A percentile compares a stretch with the other conserved stretches of the same genome.
Evolutionary conservation across 2,797 vertebrate species (phyloP).

Genomic region (Furcifer pardalis): DNA sequence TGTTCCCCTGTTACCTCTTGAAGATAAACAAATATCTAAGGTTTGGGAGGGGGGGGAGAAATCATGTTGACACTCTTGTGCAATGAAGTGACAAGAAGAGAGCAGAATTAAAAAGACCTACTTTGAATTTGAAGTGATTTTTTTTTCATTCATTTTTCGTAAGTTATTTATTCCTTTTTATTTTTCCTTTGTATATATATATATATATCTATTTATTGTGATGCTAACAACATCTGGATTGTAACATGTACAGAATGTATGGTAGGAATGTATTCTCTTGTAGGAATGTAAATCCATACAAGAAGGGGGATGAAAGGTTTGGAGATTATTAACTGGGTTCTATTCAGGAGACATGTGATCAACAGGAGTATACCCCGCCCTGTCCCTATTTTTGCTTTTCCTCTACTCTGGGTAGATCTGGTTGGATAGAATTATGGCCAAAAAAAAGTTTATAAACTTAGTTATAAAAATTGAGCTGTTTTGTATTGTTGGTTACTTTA

Average conservation of each 20-base stretch:
- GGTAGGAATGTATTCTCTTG: slow-evolving; percentile 93
- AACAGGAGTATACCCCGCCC: slow-evolving; percentile 32
- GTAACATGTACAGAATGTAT: slow-evolving; percentile 97
- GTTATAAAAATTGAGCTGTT: slow-evolving; percentile 65
- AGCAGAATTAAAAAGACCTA: slow-evolving; percentile 84
- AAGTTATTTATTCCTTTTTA: slow-evolving; percentile 96
- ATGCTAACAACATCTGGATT: slow-evolving; percentile 93
- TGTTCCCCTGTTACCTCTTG: slow-evolving; percentile 5
- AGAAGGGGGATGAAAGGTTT: slow-evolving; percentile 82
- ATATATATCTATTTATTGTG: slow-evolving; percentile 99
- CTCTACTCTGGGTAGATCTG: slow-evolving; percentile 67
- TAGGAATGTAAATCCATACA: slow-evolving; percentile 90
- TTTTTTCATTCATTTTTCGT: slow-evolving; percentile 74
- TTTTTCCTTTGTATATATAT: slow-evolving; percentile 95
- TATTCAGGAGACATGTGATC: slow-evolving; percentile 66
- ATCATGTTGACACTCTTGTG: slow-evolving; percentile 69
- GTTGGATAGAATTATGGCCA: slow-evolving; percentile 76
- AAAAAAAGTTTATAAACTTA: slow-evolving; percentile 51
- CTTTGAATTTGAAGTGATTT: slow-evolving; percentile 88
- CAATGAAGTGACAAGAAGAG: slow-evolving; percentile 83
- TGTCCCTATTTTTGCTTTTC: slow-evolving; percentile 6
- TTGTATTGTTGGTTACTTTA: slow-evolving; percentile 45
- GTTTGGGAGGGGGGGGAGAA: too few species aligned
- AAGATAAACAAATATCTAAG: neutral
- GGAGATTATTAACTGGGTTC: slow-evolving; percentile 56